These are phyloP conservation scores for Glareola pratincola DNA, from an alignment of 2,113 vertebrate genomes.

Conservation along the genomic window DNA sequence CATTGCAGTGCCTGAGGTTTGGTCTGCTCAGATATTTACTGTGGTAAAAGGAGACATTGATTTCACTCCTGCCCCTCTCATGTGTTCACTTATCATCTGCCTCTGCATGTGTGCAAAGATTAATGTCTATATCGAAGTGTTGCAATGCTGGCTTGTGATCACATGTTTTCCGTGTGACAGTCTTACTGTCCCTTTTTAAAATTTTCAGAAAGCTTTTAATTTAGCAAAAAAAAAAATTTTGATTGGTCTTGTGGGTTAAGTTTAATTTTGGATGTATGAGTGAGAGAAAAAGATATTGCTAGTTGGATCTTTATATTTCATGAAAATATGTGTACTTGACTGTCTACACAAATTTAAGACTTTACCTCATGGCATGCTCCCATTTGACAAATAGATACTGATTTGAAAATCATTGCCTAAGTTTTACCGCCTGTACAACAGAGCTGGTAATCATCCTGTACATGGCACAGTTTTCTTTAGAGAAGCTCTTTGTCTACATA, in stretches of 20 bases:
- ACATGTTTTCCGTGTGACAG: accelerated
- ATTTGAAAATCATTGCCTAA: neutral
- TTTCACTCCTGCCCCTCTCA: neutral
- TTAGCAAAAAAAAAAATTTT: neutral
- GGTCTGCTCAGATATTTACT: neutral
- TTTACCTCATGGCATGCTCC: neutral
- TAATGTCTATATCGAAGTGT: neutral
- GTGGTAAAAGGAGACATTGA: neutral
- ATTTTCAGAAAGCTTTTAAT: neutral
- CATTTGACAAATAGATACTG: accelerated
- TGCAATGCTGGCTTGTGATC: neutral
- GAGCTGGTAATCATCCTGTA: neutral
- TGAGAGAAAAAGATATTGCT: neutral
- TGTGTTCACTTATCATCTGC: neutral
- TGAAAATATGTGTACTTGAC: neutral
- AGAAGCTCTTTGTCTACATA: neutral
- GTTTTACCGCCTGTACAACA: neutral
- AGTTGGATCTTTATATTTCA: neutral
- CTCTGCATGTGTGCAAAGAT: neutral
- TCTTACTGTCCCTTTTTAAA: neutral
- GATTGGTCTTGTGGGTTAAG: neutral
- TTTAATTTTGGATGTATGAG: neutral
- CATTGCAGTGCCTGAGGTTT: neutral
- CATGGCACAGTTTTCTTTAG: neutral
- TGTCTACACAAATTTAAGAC: neutral